Evolutionary conservation across 2,113 vertebrate species (phyloP).

Genomic region (Sprattus sprattus): DNA sequence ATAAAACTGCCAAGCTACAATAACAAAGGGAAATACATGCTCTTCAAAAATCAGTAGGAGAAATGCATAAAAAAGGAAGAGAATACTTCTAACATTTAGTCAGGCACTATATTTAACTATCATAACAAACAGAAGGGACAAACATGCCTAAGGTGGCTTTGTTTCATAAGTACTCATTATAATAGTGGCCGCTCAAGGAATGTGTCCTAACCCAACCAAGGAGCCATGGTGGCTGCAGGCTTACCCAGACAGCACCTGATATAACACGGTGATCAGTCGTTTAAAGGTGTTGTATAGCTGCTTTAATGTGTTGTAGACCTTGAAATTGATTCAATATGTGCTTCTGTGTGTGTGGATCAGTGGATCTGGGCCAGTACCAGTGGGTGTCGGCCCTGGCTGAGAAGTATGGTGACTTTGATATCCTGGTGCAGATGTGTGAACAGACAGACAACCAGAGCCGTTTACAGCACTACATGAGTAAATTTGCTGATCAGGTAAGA

Average conservation of each 20-base stretch:
- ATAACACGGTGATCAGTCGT: too few species aligned
- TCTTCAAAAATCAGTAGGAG: background rate
- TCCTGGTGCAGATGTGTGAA: conserved; percentile 94
- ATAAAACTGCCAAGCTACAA: too few species aligned
- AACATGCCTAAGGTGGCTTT: too few species aligned
- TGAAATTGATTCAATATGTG: background rate
- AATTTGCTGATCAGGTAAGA: conserved; percentile 91
- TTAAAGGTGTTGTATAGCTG: too few species aligned
- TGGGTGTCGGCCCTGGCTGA: conserved; percentile 90
- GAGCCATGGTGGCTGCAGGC: too few species aligned
- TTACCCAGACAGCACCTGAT: too few species aligned
- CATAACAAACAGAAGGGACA: background rate
- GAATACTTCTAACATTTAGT: background rate
- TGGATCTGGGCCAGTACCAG: conserved; percentile 88
- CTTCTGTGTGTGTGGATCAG: conserved; percentile 61
- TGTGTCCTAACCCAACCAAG: too few species aligned
- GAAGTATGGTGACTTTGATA: conserved; percentile 97
- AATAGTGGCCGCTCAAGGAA: too few species aligned
- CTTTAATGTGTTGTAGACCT: background rate
- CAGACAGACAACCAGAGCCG: conserved; percentile 90
- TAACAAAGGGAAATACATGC: background rate
- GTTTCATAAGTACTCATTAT: too few species aligned
- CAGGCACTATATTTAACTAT: background rate
- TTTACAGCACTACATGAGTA: conserved; percentile 91
- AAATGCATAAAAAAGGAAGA: background rate